These are phyloP conservation scores for Piprites chloris DNA, from an alignment of 2,113 vertebrate genomes.

Conservation along the genomic window DNA sequence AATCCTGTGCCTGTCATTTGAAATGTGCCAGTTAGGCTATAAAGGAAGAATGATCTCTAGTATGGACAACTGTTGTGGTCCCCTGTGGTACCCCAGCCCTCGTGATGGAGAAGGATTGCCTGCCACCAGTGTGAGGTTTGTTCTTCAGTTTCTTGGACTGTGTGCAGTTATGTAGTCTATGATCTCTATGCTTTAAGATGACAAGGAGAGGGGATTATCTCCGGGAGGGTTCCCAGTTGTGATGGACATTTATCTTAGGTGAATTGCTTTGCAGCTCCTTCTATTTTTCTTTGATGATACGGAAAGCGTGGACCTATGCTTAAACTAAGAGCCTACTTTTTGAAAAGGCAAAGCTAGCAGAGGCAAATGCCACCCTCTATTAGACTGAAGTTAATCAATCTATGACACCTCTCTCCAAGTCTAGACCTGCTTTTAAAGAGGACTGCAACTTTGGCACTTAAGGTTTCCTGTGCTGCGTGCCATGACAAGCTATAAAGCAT, in stretches of 20 bases:
- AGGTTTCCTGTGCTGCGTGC: background rate
- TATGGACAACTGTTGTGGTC: background rate
- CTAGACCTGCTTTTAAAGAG: background rate
- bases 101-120: background rate
- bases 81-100: background rate
- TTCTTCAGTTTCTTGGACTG: background rate
- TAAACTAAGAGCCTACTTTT: background rate
- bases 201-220: background rate
- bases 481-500: background rate
- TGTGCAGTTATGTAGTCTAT: background rate
- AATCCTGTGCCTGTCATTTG: background rate
- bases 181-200: background rate
- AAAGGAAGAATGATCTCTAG: background rate
- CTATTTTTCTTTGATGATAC: background rate
- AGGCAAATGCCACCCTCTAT: background rate
- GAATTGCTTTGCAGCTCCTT: background rate
- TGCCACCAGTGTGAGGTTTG: background rate
- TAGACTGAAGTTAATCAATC: background rate
- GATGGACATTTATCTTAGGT: background rate
- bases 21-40: background rate
- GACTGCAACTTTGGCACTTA: background rate
- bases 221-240: background rate
- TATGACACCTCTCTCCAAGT: background rate
- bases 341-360: background rate
- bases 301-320: background rate